Evolutionary conservation across 2,113 vertebrate genomes (phyloP).

Genomic region (Oncorhynchus nerka): DNA sequence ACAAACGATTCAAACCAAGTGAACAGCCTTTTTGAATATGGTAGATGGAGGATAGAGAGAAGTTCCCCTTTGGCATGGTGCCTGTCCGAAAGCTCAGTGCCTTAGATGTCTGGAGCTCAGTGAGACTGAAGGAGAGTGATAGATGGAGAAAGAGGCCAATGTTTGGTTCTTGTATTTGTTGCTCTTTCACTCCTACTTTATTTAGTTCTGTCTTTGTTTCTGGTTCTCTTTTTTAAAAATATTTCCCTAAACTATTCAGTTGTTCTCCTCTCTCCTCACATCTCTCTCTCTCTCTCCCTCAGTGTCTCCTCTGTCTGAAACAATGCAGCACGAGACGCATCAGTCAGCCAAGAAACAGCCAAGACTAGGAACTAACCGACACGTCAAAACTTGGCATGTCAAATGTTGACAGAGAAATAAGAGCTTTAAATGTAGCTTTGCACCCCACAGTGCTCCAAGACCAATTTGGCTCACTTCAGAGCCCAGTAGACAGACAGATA

Average conservation of each 20-base stretch:
- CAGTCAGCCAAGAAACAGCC: too few species aligned
- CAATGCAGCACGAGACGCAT: too few species aligned
- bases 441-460: too few species aligned
- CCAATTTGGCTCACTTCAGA: too few species aligned
- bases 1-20: not conserved
- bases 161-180: not conserved
- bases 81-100: not conserved
- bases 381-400: too few species aligned
- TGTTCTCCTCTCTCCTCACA: not conserved
- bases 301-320: not conserved
- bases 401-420: too few species aligned
- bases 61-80: not conserved
- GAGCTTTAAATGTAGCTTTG: too few species aligned
- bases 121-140: not conserved
- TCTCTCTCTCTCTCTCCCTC: not conserved
- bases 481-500: too few species aligned
- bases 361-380: too few species aligned
- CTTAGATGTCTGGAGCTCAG: not conserved
- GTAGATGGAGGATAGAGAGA: not conserved
- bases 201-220: not conserved
- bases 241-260: not conserved
- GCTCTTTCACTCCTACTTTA: not conserved
- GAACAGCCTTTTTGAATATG: not conserved
- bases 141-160: not conserved
- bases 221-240: too few species aligned